Conservation (phyloP, 2,888 invertebrate genomes). For the Willowsia nigromaculata region DNA sequence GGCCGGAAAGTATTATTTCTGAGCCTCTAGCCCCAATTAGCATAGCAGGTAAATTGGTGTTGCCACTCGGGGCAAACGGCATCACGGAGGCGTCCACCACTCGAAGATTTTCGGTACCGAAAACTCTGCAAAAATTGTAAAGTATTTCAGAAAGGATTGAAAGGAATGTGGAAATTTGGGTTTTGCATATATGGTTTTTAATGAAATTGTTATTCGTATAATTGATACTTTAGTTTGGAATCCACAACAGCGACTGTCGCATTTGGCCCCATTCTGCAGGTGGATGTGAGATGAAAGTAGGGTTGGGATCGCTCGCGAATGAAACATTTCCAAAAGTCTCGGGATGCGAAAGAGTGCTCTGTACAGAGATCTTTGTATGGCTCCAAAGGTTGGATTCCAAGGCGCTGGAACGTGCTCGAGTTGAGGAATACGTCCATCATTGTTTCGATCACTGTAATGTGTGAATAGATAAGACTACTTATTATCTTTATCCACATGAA, state of each 20-base stretch:
- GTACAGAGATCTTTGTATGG: background rate
- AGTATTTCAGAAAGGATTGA: background rate
- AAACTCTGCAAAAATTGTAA: constrained; percentile 49
- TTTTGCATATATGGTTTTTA: too few relatives aligned
- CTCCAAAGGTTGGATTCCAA: constrained; percentile 52
- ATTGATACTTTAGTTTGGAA: constrained; percentile 65
- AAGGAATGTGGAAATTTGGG: too few relatives aligned
- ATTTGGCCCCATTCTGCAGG: constrained; percentile 74
- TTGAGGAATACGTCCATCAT: constrained; percentile 64
- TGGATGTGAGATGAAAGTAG: constrained; percentile 67
- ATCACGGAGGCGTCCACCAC: constrained; percentile 67
- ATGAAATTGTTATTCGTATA: background rate
- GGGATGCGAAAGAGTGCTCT: constrained; percentile 2
- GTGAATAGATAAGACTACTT: background rate
- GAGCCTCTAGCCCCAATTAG: constrained; percentile 35
- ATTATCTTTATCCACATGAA: background rate
- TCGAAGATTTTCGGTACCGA: constrained; percentile 63
- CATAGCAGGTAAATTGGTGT: constrained; percentile 42
- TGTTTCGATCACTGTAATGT: constrained; percentile 30
- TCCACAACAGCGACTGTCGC: constrained; percentile 66
- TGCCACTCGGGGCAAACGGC: constrained; percentile 37
- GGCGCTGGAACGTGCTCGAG: constrained; percentile 22
- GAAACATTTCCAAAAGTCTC: constrained; percentile 64
- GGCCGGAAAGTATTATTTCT: constrained; percentile 26
- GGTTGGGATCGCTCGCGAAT: constrained; percentile 3